These are phyloP conservation scores for Scarus forsteni DNA, from an alignment of 2,797 vertebrate genomes.

Conservation along the genomic window DNA sequence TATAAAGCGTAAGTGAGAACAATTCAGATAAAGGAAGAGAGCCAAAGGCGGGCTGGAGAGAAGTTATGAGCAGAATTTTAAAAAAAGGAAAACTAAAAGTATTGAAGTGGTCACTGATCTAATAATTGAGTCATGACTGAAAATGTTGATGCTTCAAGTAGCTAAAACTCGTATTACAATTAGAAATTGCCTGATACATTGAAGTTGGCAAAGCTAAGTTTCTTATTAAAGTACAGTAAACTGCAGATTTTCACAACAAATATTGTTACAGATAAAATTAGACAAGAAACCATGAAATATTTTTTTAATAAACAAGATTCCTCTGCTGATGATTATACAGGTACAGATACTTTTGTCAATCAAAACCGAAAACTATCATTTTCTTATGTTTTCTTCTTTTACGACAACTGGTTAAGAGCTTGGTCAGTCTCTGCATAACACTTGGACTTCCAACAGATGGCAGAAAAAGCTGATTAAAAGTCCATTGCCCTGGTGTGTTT, in stretches of 20 bases:
- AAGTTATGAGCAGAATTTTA: conserved; percentile 25
- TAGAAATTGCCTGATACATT: not conserved
- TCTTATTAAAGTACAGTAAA: not conserved
- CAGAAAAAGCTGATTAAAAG: too few species aligned
- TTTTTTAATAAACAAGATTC: too few species aligned
- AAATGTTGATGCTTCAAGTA: conserved; percentile 7
- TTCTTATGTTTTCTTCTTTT: too few species aligned
- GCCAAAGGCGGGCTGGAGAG: conserved; percentile 51
- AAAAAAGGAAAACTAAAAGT: conserved; percentile 5
- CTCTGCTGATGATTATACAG: too few species aligned
- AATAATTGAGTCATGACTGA: conserved; percentile 12
- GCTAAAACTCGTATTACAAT: conserved; percentile 8
- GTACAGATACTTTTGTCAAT: too few species aligned
- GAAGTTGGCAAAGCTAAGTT: not conserved
- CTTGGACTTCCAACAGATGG: too few species aligned
- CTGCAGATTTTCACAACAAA: not conserved
- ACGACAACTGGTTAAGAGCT: too few species aligned
- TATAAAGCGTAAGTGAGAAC: conserved; percentile 59
- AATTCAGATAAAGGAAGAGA: conserved; percentile 56
- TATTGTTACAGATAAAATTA: too few species aligned
- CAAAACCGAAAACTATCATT: too few species aligned
- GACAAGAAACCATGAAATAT: too few species aligned
- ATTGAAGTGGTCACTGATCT: conserved; percentile 46
- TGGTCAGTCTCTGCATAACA: too few species aligned
- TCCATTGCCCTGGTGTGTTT: too few species aligned